A percentile compares a stretch with the other conserved stretches of the same genome.
Conservation (phyloP, 2,888 invertebrate genomes). For the Mamestra brassicae region DNA sequence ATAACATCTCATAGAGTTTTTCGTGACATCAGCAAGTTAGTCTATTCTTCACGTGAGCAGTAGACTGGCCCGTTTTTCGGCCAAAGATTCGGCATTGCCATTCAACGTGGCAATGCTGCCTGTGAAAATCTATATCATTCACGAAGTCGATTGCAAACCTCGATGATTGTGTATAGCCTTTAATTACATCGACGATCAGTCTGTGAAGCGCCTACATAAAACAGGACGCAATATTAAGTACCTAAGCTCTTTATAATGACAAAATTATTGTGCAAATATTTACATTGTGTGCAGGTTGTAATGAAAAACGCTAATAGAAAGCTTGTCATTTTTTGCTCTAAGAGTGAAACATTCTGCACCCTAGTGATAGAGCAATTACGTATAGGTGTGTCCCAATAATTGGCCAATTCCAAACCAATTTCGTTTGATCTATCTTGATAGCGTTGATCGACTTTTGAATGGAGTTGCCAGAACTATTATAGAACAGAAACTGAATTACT, state of each 20-base stretch:
- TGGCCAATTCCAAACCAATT: slow-evolving; percentile 75
- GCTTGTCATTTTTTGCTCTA: slow-evolving; percentile 2
- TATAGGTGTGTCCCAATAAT: slow-evolving; percentile 65
- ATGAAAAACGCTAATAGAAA: neutral
- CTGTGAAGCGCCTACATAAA: neutral
- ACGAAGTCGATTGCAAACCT: neutral
- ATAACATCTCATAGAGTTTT: too few species aligned
- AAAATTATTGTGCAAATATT: slow-evolving; percentile 1
- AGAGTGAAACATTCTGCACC: slow-evolving; percentile 29
- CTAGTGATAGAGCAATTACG: slow-evolving; percentile 45
- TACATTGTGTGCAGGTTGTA: neutral
- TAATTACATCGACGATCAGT: neutral
- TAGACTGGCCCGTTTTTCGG: too few species aligned
- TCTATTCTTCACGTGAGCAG: too few species aligned
- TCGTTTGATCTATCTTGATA: slow-evolving; percentile 69
- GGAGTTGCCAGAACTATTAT: slow-evolving; percentile 51
- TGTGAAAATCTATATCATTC: neutral
- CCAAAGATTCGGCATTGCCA: too few species aligned
- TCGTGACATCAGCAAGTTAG: too few species aligned
- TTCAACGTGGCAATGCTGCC: too few species aligned
- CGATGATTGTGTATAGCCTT: neutral
- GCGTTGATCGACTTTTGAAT: slow-evolving; percentile 73
- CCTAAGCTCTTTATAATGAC: neutral
- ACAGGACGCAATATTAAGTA: slow-evolving; percentile 13
- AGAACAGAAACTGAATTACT: slow-evolving; percentile 24